Conservation (phyloP, 2,797 vertebrate species). For the Alcedo quadribrachys region DNA sequence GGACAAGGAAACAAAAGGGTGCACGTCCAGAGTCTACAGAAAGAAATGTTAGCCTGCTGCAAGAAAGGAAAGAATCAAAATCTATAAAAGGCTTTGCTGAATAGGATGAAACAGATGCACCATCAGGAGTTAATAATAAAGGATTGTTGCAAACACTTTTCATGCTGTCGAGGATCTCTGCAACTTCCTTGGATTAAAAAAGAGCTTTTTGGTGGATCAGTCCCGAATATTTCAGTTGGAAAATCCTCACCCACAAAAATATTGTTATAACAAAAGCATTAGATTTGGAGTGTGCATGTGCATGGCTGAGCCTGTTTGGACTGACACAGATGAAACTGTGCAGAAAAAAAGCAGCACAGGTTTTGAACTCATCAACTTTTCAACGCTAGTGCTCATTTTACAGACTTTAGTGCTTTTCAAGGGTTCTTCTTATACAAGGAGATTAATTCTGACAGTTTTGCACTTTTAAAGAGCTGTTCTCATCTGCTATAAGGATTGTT, state of each 20-base stretch:
- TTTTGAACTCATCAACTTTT: slow-evolving; percentile 17
- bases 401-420: background rate
- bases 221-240: background rate
- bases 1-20: background rate
- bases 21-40: background rate
- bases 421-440: background rate
- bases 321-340: background rate
- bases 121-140: slow-evolving; percentile 68
- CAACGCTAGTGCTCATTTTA: background rate
- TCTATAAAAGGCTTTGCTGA: slow-evolving; percentile 35
- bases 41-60: background rate
- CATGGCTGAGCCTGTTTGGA: background rate
- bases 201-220: background rate
- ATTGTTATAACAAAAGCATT: background rate
- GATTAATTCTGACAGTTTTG: background rate
- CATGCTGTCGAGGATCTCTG: background rate
- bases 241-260: background rate
- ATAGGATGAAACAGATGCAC: slow-evolving; percentile 36
- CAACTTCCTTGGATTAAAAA: slow-evolving; percentile 30
- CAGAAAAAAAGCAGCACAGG: background rate
- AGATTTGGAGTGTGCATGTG: background rate
- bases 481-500: background rate
- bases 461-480: background rate
- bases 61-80: slow-evolving; percentile 29
- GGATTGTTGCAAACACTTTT: slow-evolving; percentile 30